Base-by-base conservation (phyloP, 2,888 invertebrate genomes). In the Acronicta psi region DNA sequence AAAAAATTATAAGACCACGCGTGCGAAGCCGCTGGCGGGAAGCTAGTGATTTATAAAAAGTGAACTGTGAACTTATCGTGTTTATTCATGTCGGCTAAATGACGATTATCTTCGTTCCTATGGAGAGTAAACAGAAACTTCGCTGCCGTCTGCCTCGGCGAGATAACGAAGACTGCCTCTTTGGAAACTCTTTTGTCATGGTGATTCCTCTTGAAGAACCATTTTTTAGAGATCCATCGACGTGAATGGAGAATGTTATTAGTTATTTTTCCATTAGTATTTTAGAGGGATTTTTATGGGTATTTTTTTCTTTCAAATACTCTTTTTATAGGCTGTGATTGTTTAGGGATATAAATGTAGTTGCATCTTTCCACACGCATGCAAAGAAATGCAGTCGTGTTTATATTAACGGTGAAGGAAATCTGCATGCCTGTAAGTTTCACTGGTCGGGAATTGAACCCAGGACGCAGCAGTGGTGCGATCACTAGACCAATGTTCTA, bases 101-200 rank as follows among this genome's bases (percentile, higher is more conserved):
- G 50, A 36, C 58, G 53, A 38, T 59, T 36, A 57, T 57, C 41
- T 29, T 3, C 20, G 17, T 37, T 47, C 20, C 45, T 37, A 45
- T 50, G 25, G 20, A 66, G 44, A 31, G 60, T 59, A 55, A 59
- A 62, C 53, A 65, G n/a, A 54, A 73, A 61, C 46, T 67, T 58
- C 18, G 9, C 43, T 41, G 36, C 11, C 49, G 45, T 44, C 69
- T 77, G 71, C 14, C 25, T n/a, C 29, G 4, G 10, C 1, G 23
- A 44, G 75, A 76, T 76, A 74, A 63, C 59, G 34, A 29, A 55
- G 69, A 59, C 47, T 54, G 62, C 65, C 55, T 65, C 70, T 69
- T 73, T 49, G 38, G 20, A 59, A 60, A 53, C 59, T 59, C 59
- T 60, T 83, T 84, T 84, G 81, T 83, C 50, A 83, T 81, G 82